phyloP scores from a whole-genome alignment of 2,113 vertebrate genomes.

The Anhinga anhinga region DNA sequence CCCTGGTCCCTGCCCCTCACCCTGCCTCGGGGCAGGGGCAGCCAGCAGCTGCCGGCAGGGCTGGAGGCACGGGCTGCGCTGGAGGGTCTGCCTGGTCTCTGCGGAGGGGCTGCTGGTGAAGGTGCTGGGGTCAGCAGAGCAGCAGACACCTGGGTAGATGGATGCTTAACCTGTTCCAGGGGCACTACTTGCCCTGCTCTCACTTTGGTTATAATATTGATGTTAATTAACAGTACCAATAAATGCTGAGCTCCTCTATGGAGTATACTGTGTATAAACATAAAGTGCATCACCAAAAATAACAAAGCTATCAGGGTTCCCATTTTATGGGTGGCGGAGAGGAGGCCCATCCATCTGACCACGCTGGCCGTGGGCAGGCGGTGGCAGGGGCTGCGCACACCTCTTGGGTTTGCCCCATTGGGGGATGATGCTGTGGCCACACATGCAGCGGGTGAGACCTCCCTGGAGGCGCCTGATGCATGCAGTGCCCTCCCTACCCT shows the following conservation, averaged over 20 bases:
- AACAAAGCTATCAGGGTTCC: fast-evolving
- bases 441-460: fast-evolving
- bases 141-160: not conserved
- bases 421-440: not conserved
- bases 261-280: not conserved
- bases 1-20: not conserved
- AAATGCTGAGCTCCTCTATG: not conserved
- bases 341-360: fast-evolving
- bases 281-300: not conserved
- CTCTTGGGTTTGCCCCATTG: fast-evolving
- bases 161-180: fast-evolving
- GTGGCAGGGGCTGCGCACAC: not conserved
- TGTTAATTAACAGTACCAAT: not conserved
- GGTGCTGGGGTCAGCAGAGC: not conserved
- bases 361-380: fast-evolving
- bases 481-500: not conserved
- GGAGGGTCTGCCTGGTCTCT: not conserved
- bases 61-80: not conserved
- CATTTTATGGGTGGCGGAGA: fast-evolving
- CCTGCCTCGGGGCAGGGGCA: fast-evolving
- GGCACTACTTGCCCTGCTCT: not conserved
- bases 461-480: fast-evolving
- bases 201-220: fast-evolving
- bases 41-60: not conserved
- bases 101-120: fast-evolving